Base-by-base conservation (phyloP, 1,140 invertebrate genomes). In the Rhizoglyphus robini region DNA sequence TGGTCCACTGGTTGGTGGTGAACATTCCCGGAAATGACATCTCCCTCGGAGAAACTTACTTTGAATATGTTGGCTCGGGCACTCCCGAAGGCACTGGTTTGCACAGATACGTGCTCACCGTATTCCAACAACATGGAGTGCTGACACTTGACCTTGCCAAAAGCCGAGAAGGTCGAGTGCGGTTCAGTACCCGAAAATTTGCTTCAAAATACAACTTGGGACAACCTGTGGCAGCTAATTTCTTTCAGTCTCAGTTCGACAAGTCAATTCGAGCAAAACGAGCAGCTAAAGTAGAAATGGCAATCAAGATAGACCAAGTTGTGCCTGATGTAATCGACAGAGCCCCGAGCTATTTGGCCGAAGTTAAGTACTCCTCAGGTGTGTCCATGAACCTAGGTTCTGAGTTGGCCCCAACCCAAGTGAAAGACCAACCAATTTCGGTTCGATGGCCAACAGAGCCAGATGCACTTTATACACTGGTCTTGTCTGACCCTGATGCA, bases 221-320 rank as follows among this genome's bases (percentile, higher is more conserved):
- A 54, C 59, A 71, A 29, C 74, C 75, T n/a, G 67, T 79, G n/a
- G 76, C 75, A 57, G 78, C 77, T 23, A 79, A 79, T 66, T 76
- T 79, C 65, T 79, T 70, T 65, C 71, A 70, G 65, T 77, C 79
- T 25, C 74, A 79, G 68, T 80, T 70, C 63, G 78, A 79, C 68
- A 72, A 76, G 25, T 13, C 18, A 8, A 23, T 20, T 29, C 13
- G 18, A 15, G 59, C 8, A 8, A 13, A 8, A 4, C 13, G 8
- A 13, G 62, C 30, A 13, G 20, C 30, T 8, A 30, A 63, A 11
- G 5, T 25, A 5, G 47, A 13, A 18, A 13, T 30, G 34, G 51
- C 51, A 25, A 8, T 61, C 11, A 47, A 61, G 25, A 23, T 46
- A 8, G 62, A 63, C 18, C 8, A n/a, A 20, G 30, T 63, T 60